phyloP scores from a whole-genome alignment of 2,888 invertebrate species.

The Operophtera brumata region DNA sequence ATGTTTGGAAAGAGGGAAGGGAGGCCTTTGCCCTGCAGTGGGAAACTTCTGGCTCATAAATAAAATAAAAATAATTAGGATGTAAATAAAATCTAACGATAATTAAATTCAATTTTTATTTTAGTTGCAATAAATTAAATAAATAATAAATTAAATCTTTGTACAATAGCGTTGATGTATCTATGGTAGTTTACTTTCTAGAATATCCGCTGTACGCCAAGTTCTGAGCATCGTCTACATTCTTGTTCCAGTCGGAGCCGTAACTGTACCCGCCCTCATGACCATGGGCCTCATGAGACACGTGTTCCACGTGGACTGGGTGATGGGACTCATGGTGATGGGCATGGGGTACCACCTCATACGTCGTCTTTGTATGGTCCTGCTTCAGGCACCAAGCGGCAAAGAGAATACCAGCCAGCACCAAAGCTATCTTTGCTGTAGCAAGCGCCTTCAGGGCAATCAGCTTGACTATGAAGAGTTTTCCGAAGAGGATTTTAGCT shows the following conservation, averaged over 20 bases:
- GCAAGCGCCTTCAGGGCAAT: slow-evolving; percentile 91
- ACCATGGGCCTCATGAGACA: slow-evolving; percentile 63
- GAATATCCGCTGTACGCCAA: slow-evolving; percentile 85
- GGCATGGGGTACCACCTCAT: slow-evolving; percentile 71
- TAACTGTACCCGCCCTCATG: slow-evolving; percentile 58
- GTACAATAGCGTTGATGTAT: slow-evolving; percentile 54
- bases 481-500: slow-evolving; percentile 68
- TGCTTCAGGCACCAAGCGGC: slow-evolving; percentile 71
- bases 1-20: too few relatives aligned
- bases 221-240: slow-evolving; percentile 84
- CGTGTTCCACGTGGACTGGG: slow-evolving; percentile 81
- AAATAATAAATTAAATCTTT: slow-evolving; percentile 61
- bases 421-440: slow-evolving; percentile 89
- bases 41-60: too few relatives aligned
- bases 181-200: slow-evolving; percentile 37
- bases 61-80: too few relatives aligned
- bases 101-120: slow-evolving; percentile 50
- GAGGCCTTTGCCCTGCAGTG: too few relatives aligned
- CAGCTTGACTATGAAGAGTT: slow-evolving; percentile 88
- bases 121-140: slow-evolving; percentile 72
- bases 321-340: slow-evolving; percentile 81
- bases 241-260: slow-evolving; percentile 75
- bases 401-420: slow-evolving; percentile 85
- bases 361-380: slow-evolving; percentile 70
- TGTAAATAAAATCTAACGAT: neutral